Conservation (phyloP, 2,797 vertebrate species). For the Petrocephalus schoutedeni region DNA sequence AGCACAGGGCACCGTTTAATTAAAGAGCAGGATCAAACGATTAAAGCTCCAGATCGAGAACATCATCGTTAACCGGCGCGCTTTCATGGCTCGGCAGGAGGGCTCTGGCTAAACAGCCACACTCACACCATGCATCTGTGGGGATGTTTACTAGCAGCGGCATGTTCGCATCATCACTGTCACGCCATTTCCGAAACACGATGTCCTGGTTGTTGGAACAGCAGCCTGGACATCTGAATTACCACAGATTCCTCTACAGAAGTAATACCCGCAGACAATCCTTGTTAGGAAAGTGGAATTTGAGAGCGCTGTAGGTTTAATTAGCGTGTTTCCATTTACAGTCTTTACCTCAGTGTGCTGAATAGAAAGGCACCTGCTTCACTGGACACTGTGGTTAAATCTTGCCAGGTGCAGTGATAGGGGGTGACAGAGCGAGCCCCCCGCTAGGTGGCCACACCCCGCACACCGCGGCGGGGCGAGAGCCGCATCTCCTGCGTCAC, state of each 20-base stretch:
- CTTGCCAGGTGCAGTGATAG: background rate
- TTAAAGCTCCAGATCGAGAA: background rate
- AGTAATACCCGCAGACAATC: background rate
- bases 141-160: background rate
- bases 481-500: constrained; percentile 1
- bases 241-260: background rate
- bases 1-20: background rate
- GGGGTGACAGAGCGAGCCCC: background rate
- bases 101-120: background rate
- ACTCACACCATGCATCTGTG: background rate
- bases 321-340: background rate
- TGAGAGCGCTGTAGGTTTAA: background rate
- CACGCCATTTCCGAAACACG: background rate
- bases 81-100: background rate
- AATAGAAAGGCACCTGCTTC: background rate
- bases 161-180: background rate
- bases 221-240: background rate
- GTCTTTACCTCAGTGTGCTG: background rate
- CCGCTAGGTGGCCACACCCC: background rate
- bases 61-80: background rate
- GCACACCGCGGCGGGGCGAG: background rate
- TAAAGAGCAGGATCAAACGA: background rate
- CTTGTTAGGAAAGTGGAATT: constrained; percentile 17
- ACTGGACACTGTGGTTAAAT: background rate
- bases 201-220: background rate